phyloP scores from a whole-genome alignment of 2,113 vertebrate genomes.

The Hippocampus comes region DNA sequence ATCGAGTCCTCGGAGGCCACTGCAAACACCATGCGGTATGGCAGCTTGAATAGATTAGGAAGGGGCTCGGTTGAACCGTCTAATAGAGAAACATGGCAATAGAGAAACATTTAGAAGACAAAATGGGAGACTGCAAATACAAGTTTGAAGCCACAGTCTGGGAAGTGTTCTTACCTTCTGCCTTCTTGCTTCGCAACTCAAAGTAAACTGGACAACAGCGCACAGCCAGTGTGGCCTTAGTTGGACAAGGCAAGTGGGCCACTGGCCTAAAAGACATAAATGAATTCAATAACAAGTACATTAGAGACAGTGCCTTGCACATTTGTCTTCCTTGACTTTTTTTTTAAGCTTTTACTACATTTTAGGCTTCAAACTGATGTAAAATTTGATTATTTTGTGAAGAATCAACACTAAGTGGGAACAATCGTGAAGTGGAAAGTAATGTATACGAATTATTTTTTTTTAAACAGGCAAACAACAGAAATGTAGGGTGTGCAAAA shows the following conservation, averaged over 20 bases:
- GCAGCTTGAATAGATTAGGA: slow-evolving; percentile 74
- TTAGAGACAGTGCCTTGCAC: not conserved
- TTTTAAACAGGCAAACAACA: too few relatives aligned
- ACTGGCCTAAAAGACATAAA: slow-evolving; percentile 76
- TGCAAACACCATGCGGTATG: slow-evolving; percentile 93
- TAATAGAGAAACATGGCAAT: slow-evolving; percentile 33
- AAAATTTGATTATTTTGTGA: too few relatives aligned
- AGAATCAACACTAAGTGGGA: too few relatives aligned
- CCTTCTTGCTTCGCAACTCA: slow-evolving; percentile 75
- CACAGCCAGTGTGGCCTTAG: slow-evolving; percentile 92
- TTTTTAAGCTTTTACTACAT: too few relatives aligned
- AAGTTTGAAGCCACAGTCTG: not conserved
- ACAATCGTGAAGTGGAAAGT: not conserved
- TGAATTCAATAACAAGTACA: not conserved
- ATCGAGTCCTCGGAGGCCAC: slow-evolving; percentile 95
- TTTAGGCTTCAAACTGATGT: too few relatives aligned
- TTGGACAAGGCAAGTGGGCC: slow-evolving; percentile 90
- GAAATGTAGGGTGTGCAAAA: too few relatives aligned
- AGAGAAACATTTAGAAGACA: not conserved
- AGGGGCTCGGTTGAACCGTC: slow-evolving; percentile 62
- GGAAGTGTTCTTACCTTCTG: slow-evolving; percentile 68
- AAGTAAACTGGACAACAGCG: slow-evolving; percentile 94
- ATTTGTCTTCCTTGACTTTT: too few relatives aligned
- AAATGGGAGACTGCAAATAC: not conserved
- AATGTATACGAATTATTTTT: not conserved